Conservation (phyloP, 2,113 vertebrate genomes). For the Bos javanicus region DNA sequence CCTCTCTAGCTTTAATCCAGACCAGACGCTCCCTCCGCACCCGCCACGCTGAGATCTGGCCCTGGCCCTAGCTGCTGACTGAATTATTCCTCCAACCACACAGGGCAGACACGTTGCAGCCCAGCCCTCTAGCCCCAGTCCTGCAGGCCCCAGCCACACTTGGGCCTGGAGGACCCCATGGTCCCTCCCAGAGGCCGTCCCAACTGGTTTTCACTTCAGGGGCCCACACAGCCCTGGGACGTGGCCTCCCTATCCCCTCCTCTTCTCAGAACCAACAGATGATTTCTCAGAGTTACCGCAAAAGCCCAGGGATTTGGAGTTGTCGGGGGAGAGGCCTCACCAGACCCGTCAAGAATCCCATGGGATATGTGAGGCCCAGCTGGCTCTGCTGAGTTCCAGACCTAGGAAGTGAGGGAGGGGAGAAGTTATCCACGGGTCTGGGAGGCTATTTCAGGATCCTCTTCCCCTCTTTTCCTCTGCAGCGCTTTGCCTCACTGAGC, state of each 20-base stretch:
- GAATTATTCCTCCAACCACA: constrained; percentile 70
- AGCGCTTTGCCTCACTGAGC: constrained; percentile 81
- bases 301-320: constrained; percentile 1
- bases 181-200: not conserved
- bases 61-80: constrained; percentile 66
- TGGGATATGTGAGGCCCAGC: not conserved
- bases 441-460: not conserved
- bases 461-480: not conserved
- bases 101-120: constrained; percentile 67
- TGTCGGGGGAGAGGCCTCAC: not conserved
- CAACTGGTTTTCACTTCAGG: constrained; percentile 14
- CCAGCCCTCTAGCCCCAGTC: not conserved
- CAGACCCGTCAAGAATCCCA: not conserved
- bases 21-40: constrained; percentile 67
- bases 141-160: not conserved
- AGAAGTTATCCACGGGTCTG: not conserved
- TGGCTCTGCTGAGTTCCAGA: constrained; percentile 12
- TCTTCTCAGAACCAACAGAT: constrained; percentile 30
- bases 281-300: constrained; percentile 31
- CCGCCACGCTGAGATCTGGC: constrained; percentile 70
- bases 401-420: not conserved
- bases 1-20: constrained; percentile 63
- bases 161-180: not conserved
- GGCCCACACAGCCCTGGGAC: not conserved
- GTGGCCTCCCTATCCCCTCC: not conserved